Conservation (phyloP, 2,113 vertebrate species). For the Pan troglodytes region DNA sequence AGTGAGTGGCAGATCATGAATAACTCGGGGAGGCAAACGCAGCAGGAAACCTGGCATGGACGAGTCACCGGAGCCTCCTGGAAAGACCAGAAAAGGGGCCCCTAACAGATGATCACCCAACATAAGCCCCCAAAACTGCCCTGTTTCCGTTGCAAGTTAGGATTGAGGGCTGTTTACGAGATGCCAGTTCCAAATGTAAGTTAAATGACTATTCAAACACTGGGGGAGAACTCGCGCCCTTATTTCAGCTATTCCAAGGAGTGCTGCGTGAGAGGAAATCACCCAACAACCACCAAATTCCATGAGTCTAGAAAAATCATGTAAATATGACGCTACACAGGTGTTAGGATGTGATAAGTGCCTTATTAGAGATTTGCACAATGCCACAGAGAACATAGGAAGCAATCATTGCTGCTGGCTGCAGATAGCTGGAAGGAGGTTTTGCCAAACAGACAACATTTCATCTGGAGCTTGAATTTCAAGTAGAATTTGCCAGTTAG, state of each 20-base stretch:
- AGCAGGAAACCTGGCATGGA: neutral
- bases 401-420: neutral
- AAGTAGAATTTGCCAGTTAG: neutral
- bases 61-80: neutral
- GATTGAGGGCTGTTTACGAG: neutral
- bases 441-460: neutral
- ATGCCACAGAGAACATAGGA: neutral
- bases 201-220: conserved; percentile 1
- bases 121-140: neutral
- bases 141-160: neutral
- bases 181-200: neutral
- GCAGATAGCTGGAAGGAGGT: neutral
- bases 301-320: neutral
- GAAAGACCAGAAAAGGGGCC: neutral
- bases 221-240: neutral
- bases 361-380: neutral
- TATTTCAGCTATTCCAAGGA: neutral
- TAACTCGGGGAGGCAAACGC: neutral
- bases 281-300: neutral
- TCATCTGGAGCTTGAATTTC: neutral
- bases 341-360: neutral
- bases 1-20: neutral
- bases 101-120: neutral
- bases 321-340: neutral
- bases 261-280: neutral